Conservation (phyloP, 2,888 invertebrate genomes). For the Gnatocerus cornutus region DNA sequence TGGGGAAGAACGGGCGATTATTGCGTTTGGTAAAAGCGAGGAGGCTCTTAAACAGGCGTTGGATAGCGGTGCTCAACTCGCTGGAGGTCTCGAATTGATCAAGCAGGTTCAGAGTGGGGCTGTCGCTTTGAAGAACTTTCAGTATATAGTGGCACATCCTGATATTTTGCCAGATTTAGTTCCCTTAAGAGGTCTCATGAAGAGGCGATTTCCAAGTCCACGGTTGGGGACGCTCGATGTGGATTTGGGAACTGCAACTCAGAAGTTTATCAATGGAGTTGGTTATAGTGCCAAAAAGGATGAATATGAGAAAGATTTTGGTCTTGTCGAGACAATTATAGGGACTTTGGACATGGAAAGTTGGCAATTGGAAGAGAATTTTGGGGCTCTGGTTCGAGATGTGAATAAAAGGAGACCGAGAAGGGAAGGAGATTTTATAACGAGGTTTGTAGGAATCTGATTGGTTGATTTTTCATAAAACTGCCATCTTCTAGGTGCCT, state of each 20-base stretch:
- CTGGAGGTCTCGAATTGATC: constrained; percentile 83
- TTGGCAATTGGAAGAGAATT: constrained; percentile 82
- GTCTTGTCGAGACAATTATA: constrained; percentile 77
- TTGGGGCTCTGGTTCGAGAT: constrained; percentile 78
- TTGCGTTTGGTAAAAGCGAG: constrained; percentile 83
- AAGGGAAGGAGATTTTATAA: constrained; percentile 80
- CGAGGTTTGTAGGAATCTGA: constrained; percentile 70
- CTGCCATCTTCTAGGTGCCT: constrained; percentile 64
- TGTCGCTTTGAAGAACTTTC: constrained; percentile 79
- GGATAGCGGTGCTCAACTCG: constrained; percentile 82
- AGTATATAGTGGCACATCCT: constrained; percentile 85
- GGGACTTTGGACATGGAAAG: constrained; percentile 85
- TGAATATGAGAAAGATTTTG: constrained; percentile 82
- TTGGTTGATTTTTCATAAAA: neutral
- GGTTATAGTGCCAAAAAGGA: constrained; percentile 80
- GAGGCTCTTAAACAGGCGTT: constrained; percentile 76
- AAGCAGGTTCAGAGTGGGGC: constrained; percentile 86
- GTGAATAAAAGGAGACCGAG: constrained; percentile 79
- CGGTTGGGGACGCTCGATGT: constrained; percentile 79
- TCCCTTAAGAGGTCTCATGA: constrained; percentile 84
- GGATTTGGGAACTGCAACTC: constrained; percentile 77
- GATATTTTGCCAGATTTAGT: constrained; percentile 86
- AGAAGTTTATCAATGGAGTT: constrained; percentile 80
- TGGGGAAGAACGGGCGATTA: constrained; percentile 79
- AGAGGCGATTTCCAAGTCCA: constrained; percentile 82